These are phyloP conservation scores for Morpho deidamia DNA, from an alignment of 2,888 invertebrate genomes.

Conservation along the genomic window DNA sequence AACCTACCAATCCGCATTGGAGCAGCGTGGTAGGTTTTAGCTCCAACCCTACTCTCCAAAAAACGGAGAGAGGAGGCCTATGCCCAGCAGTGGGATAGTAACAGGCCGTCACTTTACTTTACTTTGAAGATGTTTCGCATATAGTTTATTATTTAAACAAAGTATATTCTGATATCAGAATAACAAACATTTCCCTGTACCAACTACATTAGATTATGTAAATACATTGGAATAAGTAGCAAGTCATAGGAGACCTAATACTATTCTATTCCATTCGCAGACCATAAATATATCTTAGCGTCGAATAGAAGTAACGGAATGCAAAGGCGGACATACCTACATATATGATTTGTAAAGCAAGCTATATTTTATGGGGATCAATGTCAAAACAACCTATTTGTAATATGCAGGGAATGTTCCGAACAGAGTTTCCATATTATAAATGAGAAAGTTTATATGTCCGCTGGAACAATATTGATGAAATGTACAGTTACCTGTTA, in stretches of 20 bases:
- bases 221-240: conserved; percentile 23
- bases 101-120: too few relatives aligned
- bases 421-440: too few relatives aligned
- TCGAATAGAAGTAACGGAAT: conserved; percentile 31
- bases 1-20: too few relatives aligned
- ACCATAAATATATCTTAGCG: conserved; percentile 43
- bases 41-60: too few relatives aligned
- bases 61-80: too few relatives aligned
- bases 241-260: conserved; percentile 25
- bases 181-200: conserved; percentile 7
- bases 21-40: too few relatives aligned
- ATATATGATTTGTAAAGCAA: conserved; percentile 44
- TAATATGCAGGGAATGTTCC: too few relatives aligned
- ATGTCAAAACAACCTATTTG: conserved; percentile 23
- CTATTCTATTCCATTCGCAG: conserved; percentile 31
- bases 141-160: neutral
- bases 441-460: too few relatives aligned
- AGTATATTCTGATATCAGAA: neutral
- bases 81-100: too few relatives aligned
- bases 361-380: conserved; percentile 56
- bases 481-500: too few relatives aligned
- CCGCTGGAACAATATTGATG: too few relatives aligned
- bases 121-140: too few relatives aligned
- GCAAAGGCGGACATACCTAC: conserved; percentile 33
- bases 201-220: conserved; percentile 23